These are phyloP conservation scores for Riptortus pedestris DNA, from an alignment of 1,140 invertebrate genomes.

Conservation along the genomic window DNA sequence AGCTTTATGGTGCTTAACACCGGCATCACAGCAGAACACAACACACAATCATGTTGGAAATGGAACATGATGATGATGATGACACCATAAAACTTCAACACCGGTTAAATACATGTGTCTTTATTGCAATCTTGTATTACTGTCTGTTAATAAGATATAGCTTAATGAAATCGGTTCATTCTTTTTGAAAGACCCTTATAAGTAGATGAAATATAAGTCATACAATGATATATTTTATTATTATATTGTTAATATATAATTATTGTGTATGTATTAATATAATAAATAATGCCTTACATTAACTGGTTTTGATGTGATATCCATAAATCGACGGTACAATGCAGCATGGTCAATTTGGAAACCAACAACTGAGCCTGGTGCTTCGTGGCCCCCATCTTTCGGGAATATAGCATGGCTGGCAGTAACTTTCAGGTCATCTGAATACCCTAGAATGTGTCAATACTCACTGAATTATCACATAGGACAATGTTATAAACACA, in stretches of 20 bases:
- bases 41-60: no score
- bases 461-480: no score
- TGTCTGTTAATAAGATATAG: not conserved
- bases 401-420: conserved; percentile 77
- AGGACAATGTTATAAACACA: no score
- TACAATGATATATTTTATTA: not conserved
- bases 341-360: conserved; percentile 63
- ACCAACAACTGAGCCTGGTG: conserved; percentile 78
- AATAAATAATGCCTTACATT: conserved; percentile 9
- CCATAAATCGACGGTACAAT: conserved; percentile 54
- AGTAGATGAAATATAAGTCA: not conserved
- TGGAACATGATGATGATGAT: no score
- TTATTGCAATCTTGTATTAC: not conserved
- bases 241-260: not conserved
- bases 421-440: conserved; percentile 45
- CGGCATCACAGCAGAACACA: no score
- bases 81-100: no score
- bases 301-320: conserved; percentile 47
- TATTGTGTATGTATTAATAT: not conserved
- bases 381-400: conserved; percentile 59
- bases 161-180: not conserved
- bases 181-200: not conserved
- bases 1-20: no score
- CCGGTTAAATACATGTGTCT: no score
- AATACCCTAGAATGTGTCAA: no score